Conservation (phyloP, 2,888 invertebrate species). For the Heliconius aoede region DNA sequence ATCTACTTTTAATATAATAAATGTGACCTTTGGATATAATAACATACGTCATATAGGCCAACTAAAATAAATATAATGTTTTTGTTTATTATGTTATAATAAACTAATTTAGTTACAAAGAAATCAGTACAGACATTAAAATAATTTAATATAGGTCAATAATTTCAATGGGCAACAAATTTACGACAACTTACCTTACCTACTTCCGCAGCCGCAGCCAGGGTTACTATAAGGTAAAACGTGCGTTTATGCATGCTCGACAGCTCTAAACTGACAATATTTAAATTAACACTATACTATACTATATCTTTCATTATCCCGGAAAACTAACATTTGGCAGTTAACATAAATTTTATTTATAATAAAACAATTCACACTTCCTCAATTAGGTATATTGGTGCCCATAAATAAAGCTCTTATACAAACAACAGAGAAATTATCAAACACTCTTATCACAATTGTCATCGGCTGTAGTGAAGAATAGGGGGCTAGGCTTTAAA, state of each 20-base stretch:
- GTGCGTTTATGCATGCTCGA: conserved; percentile 25
- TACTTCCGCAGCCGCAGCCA: conserved; percentile 39
- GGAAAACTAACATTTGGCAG: conserved; percentile 36
- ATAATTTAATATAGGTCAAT: not conserved
- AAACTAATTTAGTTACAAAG: too few species aligned
- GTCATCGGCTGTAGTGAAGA: not conserved
- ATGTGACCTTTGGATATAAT: not conserved
- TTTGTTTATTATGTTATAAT: not conserved
- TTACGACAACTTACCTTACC: conserved; percentile 18
- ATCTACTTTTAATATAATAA: not conserved
- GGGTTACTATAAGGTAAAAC: conserved; percentile 44
- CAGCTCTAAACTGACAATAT: conserved; percentile 11
- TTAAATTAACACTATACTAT: conserved; percentile 23
- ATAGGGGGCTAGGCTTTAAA: too few species aligned
- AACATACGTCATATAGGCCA: not conserved
- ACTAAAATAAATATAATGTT: too few species aligned
- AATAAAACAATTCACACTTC: conserved; percentile 20
- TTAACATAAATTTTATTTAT: conserved; percentile 27
- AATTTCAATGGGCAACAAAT: conserved; percentile 18
- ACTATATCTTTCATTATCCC: conserved; percentile 23
- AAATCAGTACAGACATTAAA: too few species aligned
- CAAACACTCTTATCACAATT: not conserved
- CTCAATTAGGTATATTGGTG: not conserved
- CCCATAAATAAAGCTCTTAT: not conserved
- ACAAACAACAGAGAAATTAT: not conserved